phyloP scores from a whole-genome alignment of 92 coral and sea anemone species.

The Hydrozoanthus gracilis region DNA sequence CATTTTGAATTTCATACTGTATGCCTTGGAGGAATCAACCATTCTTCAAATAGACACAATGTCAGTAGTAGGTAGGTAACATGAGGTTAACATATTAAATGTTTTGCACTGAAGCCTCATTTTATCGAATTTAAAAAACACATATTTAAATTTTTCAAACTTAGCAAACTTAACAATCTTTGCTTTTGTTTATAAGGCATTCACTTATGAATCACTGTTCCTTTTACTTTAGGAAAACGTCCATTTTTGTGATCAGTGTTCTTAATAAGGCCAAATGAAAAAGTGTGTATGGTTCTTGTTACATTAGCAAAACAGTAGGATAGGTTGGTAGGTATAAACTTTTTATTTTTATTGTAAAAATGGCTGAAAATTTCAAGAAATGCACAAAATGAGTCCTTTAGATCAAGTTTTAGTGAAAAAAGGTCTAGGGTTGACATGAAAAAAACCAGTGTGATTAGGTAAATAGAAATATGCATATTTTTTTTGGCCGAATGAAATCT shows the following conservation, averaged over 20 bases:
- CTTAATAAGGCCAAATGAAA: neutral
- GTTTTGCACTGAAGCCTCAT: slow-evolving; percentile 8
- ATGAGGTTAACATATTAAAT: neutral
- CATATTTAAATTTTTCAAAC: slow-evolving; percentile 2
- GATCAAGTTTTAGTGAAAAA: slow-evolving; percentile 4
- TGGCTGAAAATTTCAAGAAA: neutral
- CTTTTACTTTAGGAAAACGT: neutral
- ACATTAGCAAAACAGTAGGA: slow-evolving; percentile 3
- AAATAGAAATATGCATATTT: neutral
- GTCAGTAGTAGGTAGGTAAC: slow-evolving; percentile 1
- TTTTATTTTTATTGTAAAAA: neutral
- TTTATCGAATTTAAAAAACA: neutral
- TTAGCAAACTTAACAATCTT: neutral
- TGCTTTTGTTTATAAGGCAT: slow-evolving; percentile 7
- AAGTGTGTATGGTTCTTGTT: no score
- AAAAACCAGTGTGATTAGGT: slow-evolving; percentile 1
- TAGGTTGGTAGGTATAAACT: neutral
- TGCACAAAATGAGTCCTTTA: slow-evolving; percentile 8
- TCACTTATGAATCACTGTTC: neutral
- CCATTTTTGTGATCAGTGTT: neutral
- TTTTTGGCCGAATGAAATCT: neutral
- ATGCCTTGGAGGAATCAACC: slow-evolving; percentile 3
- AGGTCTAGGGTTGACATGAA: neutral
- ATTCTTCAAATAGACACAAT: slow-evolving; percentile 20
- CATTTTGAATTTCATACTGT: slow-evolving; percentile 9